Base-by-base conservation (phyloP, 2,888 invertebrate species). In the Caenorhabditis wallacei region DNA sequence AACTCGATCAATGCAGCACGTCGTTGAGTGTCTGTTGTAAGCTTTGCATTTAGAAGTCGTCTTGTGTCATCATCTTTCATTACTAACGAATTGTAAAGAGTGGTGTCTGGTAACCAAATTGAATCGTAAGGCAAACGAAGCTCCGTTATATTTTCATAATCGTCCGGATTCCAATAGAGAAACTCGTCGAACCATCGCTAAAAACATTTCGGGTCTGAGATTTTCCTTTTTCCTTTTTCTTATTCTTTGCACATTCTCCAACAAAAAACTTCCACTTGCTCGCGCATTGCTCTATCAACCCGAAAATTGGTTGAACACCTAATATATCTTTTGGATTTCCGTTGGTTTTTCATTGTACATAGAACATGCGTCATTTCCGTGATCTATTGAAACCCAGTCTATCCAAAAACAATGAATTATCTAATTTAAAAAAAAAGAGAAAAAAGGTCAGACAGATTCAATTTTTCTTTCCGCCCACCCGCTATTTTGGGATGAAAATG, bases 51-150 rank as follows among this genome's bases (percentile, higher is more conserved):
- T 43, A 91, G 78, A 37, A 91, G 80, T 18, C 91, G 86, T 53
- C 91, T 61, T 11, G 90, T 89, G 80, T 91, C 91, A 61, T 90
- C 90, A 74, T 91, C 91, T 61, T 90, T 88, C 90, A 91, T 91
- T 5, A 90, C 89, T 56, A 91, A 76, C 85, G 85, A 87, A 64
- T 90, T 90, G 79, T 90, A 90, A 24, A 90, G 84, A 3, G 90
- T 90, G n/a, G 91, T 91, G 75, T 91, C 91, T 2, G 91, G 91
- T 51, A 91, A 75, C 91, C 91, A 91, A 20, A 91, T 90, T 11
- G 88, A 86, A 56, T 89, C 87, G 72, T 90, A 86, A 18, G 91
- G 91, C 59, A 91, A 66, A 13, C 90, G 87, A 16, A 91, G 80
- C 84, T 91, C 90, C 18, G 84, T 87, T 74, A 91, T 90, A 54